Conservation (phyloP, 2,888 invertebrate genomes). For the Acronicta psi region DNA sequence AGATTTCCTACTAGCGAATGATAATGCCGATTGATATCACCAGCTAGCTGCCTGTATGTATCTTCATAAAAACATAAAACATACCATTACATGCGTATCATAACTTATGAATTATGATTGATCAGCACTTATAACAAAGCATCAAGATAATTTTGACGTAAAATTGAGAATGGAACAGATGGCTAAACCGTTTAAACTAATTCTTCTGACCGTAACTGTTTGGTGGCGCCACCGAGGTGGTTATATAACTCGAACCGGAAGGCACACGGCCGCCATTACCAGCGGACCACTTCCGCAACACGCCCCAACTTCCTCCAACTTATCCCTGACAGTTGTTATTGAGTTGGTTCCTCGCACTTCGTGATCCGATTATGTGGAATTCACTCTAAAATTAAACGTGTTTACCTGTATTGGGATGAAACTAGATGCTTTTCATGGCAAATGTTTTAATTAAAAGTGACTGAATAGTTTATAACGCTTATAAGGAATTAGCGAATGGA, state of each 20-base stretch:
- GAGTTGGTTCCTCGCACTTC: constrained; percentile 44
- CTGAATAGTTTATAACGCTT: constrained; percentile 6
- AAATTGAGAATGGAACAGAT: no score
- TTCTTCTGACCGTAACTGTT: constrained; percentile 10
- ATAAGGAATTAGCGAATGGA: not conserved
- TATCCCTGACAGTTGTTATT: constrained; percentile 54
- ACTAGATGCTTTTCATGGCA: constrained; percentile 18
- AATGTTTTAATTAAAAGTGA: constrained; percentile 8
- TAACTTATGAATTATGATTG: no score
- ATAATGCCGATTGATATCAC: no score
- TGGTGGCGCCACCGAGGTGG: not conserved
- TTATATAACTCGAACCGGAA: constrained; percentile 47
- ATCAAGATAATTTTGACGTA: no score
- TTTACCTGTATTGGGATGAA: constrained; percentile 31
- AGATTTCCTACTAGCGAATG: no score
- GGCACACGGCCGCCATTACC: constrained; percentile 56
- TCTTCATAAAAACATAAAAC: no score
- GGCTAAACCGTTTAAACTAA: no score
- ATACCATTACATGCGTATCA: no score
- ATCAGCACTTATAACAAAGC: no score
- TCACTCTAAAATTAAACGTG: constrained; percentile 50
- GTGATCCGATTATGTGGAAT: constrained; percentile 56
- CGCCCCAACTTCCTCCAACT: constrained; percentile 56
- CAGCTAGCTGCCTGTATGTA: no score
- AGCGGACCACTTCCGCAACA: constrained; percentile 55